A percentile compares a stretch with the other conserved stretches of the same genome.
Evolutionary conservation across 1,140 invertebrate genomes (phyloP).

Genomic region (Marisa cornuarietis): DNA sequence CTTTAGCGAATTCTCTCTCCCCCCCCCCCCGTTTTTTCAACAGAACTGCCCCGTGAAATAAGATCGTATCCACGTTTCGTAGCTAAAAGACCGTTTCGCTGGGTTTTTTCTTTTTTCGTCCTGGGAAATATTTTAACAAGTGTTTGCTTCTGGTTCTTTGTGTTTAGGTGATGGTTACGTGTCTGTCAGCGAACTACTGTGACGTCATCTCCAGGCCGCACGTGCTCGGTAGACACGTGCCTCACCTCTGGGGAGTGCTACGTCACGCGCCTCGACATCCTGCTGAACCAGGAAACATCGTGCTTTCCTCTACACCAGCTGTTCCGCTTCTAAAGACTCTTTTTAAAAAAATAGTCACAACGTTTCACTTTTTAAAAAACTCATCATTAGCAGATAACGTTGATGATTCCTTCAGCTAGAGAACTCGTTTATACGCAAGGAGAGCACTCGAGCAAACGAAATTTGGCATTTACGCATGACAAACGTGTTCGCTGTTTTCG

Average conservation of each 20-base stretch:
- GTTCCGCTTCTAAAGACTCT: not conserved
- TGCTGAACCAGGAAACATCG: not conserved
- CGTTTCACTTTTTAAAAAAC: not conserved
- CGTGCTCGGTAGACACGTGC: not conserved
- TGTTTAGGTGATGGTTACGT: constrained; percentile 20
- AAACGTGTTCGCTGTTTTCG: too few relatives aligned
- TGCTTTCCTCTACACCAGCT: not conserved
- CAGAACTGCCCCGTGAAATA: not conserved
- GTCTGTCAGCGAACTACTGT: constrained; percentile 18
- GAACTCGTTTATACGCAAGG: too few relatives aligned
- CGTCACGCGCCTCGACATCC: not conserved
- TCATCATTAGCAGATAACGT: not conserved
- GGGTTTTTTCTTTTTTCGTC: too few relatives aligned
- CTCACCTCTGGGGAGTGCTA: not conserved
- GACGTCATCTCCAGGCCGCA: not conserved
- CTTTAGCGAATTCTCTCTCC: not conserved
- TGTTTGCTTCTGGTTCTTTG: not conserved
- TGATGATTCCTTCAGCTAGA: too few relatives aligned
- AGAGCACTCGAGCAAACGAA: too few relatives aligned
- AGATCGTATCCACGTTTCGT: too few relatives aligned
- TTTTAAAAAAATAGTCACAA: not conserved
- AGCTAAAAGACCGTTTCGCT: too few relatives aligned
- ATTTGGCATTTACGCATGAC: too few relatives aligned
- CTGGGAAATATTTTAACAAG: too few relatives aligned
- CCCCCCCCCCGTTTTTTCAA: too few relatives aligned